Conservation (phyloP, 2,797 vertebrate species). For the Telmatherina bonti region DNA sequence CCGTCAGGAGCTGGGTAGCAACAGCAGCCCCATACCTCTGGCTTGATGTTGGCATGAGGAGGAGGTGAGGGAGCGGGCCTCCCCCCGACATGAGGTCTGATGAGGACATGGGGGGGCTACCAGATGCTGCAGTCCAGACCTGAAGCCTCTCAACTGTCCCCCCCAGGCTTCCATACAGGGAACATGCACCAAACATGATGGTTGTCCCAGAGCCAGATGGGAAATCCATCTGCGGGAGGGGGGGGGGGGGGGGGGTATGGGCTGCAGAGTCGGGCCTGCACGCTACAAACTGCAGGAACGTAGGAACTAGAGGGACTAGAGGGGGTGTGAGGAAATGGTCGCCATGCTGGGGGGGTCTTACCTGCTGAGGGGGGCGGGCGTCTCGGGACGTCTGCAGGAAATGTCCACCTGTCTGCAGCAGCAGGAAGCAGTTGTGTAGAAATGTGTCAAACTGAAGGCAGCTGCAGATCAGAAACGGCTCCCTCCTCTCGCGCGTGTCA, state of each 20-base stretch:
- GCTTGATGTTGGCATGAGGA: conserved; percentile 74
- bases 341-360: too few relatives aligned
- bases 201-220: too few relatives aligned
- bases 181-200: conserved; percentile 16
- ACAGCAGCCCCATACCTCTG: conserved; percentile 78
- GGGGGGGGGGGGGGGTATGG: too few relatives aligned
- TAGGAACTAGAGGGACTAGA: too few relatives aligned
- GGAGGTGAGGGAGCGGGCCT: conserved; percentile 66
- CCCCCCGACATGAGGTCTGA: conserved; percentile 22
- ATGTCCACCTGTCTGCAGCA: too few relatives aligned
- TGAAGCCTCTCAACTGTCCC: conserved; percentile 3
- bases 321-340: too few relatives aligned
- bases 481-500: conserved; percentile 79
- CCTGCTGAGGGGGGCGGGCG: too few relatives aligned
- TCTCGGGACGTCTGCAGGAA: too few relatives aligned
- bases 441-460: too few relatives aligned
- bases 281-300: too few relatives aligned
- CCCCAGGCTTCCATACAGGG: neutral
- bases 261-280: conserved; percentile 37
- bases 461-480: conserved; percentile 19
- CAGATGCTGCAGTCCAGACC: conserved; percentile 32
- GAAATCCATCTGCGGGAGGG: too few relatives aligned
- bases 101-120: conserved; percentile 22
- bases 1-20: conserved; percentile 85
- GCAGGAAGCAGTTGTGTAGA: too few relatives aligned